Conservation (phyloP, 2,797 vertebrate genomes). For the Microctenopoma stevenorrisi region DNA sequence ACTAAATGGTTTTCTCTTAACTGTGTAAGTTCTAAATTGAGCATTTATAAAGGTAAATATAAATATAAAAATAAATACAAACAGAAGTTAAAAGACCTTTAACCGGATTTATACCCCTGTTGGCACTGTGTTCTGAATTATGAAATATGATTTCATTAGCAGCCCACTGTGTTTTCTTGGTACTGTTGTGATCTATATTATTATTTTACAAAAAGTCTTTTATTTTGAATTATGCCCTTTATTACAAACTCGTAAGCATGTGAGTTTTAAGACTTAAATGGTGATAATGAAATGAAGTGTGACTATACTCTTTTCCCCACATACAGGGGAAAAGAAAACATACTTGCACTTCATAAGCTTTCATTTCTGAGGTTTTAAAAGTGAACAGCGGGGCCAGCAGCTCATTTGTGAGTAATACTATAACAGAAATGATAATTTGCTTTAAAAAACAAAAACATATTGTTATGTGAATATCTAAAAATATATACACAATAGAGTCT, state of each 20-base stretch:
- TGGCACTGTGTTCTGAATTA: no score
- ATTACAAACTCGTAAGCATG: neutral
- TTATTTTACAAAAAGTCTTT: no score
- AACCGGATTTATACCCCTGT: no score
- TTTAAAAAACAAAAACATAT: constrained; percentile 25
- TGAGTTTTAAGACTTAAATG: neutral
- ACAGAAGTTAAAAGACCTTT: no score
- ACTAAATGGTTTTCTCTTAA: no score
- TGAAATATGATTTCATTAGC: no score
- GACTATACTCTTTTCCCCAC: no score
- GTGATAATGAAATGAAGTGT: neutral
- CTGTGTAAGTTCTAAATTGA: no score
- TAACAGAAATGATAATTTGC: constrained; percentile 20
- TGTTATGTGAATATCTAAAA: constrained; percentile 11
- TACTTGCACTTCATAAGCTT: constrained; percentile 40
- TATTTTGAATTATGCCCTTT: neutral
- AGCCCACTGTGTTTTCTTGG: no score
- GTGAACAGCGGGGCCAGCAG: constrained; percentile 16
- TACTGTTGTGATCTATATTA: no score
- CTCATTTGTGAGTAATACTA: neutral
- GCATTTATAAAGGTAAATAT: no score
- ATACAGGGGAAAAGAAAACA: neutral
- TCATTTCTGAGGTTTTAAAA: constrained; percentile 15
- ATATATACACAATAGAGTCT: constrained; percentile 38
- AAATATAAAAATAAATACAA: no score